Conservation (phyloP, 2,888 invertebrate species). For the Epirrhoe tristata region DNA sequence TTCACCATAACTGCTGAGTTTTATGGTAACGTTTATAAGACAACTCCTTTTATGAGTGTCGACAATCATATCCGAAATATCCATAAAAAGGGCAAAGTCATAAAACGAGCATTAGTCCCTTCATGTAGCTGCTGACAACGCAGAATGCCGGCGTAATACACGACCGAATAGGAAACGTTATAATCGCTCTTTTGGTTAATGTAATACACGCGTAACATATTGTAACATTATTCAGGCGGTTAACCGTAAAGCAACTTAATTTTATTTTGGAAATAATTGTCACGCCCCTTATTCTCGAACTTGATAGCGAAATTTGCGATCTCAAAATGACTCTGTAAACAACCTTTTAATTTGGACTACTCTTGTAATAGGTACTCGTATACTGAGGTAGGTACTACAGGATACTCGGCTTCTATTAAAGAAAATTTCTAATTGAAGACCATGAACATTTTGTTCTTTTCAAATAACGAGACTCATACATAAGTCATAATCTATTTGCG, state of each 20-base stretch:
- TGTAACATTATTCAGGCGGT: slow-evolving; percentile 45
- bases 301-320: slow-evolving; percentile 25
- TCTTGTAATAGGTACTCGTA: background rate
- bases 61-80: slow-evolving; percentile 76
- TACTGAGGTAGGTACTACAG: background rate
- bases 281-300: slow-evolving; percentile 37
- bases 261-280: slow-evolving; percentile 44
- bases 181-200: slow-evolving; percentile 50
- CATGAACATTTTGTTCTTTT: background rate
- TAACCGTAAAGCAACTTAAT: slow-evolving; percentile 40
- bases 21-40: slow-evolving; percentile 61
- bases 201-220: slow-evolving; percentile 47
- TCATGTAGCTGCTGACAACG: slow-evolving; percentile 65
- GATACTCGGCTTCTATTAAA: background rate
- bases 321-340: background rate
- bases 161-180: slow-evolving; percentile 52
- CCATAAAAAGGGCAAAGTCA: slow-evolving; percentile 74
- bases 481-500: background rate
- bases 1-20: slow-evolving; percentile 44
- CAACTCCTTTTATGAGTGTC: slow-evolving; percentile 69
- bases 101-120: slow-evolving; percentile 77
- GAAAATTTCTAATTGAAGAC: background rate
- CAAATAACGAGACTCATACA: background rate
- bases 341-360: background rate
- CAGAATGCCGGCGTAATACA: slow-evolving; percentile 56